phyloP scores from a whole-genome alignment of 2,113 vertebrate species.

The Tenebrosternarchus preto region DNA sequence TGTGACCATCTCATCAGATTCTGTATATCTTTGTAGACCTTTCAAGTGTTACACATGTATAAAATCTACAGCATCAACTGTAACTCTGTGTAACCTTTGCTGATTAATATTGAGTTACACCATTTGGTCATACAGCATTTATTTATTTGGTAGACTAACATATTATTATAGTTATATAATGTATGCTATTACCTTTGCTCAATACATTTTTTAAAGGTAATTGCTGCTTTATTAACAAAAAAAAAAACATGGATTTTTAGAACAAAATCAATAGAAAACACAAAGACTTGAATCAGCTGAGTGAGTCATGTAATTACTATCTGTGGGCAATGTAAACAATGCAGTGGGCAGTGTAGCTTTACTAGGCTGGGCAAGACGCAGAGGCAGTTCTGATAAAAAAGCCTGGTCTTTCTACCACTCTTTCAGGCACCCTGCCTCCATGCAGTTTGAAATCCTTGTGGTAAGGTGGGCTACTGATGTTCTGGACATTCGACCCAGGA shows the following conservation, averaged over 20 bases:
- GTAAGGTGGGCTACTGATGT: neutral
- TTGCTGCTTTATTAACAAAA: neutral
- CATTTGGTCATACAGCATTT: neutral
- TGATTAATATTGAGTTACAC: neutral
- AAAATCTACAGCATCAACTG: too few relatives aligned
- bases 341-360: neutral
- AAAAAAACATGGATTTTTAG: neutral
- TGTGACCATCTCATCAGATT: too few relatives aligned
- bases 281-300: neutral
- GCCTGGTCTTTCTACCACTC: neutral
- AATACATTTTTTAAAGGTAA: neutral
- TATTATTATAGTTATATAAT: neutral
- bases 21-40: too few relatives aligned
- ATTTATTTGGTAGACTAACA: neutral
- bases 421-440: neutral
- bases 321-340: too few relatives aligned
- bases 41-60: too few relatives aligned
- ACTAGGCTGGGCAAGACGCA: neutral
- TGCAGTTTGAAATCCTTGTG: neutral
- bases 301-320: too few relatives aligned
- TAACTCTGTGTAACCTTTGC: too few relatives aligned
- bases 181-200: neutral
- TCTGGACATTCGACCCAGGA: conserved; percentile 31
- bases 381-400: neutral
- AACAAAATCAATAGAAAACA: conserved; percentile 1